Evolutionary conservation across 2,113 vertebrate genomes (phyloP), one percentile per base, ranked within the genome.

Genomic region (Heterotis niloticus): DNA sequence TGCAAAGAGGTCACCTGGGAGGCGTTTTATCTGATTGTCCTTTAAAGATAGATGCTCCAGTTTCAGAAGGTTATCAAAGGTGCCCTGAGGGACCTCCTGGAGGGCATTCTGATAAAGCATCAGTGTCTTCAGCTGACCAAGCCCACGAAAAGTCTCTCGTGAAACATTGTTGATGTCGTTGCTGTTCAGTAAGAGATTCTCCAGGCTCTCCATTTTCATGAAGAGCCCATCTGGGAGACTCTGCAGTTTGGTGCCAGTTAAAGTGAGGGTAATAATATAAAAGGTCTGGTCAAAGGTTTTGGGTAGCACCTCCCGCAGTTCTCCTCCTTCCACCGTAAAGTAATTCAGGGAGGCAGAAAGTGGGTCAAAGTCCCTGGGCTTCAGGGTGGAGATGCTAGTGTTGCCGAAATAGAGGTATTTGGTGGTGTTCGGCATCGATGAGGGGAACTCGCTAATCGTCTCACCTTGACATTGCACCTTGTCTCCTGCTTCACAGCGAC

Each of bases 41-140:
- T 98, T 93, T 26, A 98, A 87, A 29, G 93, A 93, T 82, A 98
- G 87, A 75, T 93, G 92, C 83, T 92, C 88, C 59, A 99, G 91
- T 78, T 91, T 93, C 4, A 88, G 88, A 68, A 93, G 87, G 24
- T 91, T 84, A 0, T 95, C 89, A 0, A 99, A 93, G 75, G 82
- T 79, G 0, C 93, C 92, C 0, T 12, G 75, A 0, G 93, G 91
- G 68, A 99, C 90, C 73, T 92, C 92, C 0, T 75, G 78, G 24
- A 99, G 87, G 28, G 80, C 79, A 87, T 98, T 99, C 88, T 92
- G 93, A 0, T 94, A 93, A 0, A 98, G 91, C 10, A 93, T 87
- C 79, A 99, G 92, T 17, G 75, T 79, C 83, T 90, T 91, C 64
- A 98, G 92, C 57, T 90, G 83, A 0, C 81, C 84, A 68, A 98